phyloP scores from a whole-genome alignment of 1,140 invertebrate species.

The Drosophila nannoptera region DNA sequence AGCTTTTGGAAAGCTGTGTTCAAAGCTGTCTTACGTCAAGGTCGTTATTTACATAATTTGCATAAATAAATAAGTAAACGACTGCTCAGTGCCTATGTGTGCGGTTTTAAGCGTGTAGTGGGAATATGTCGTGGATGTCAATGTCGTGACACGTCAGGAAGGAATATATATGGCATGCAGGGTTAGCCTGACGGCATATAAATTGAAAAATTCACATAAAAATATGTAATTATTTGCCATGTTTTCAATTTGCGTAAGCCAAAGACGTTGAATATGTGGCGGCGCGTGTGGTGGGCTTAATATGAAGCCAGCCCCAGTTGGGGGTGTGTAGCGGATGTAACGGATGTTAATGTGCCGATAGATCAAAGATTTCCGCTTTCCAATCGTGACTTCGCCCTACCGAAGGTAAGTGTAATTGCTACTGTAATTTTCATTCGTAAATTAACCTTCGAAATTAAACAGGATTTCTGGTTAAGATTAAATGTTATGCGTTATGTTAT shows the following conservation, averaged over 20 bases:
- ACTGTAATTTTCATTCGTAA: too few relatives aligned
- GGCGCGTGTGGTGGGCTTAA: not conserved
- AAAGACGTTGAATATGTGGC: slow-evolving; percentile 8
- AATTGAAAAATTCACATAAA: slow-evolving; percentile 76
- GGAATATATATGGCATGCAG: slow-evolving; percentile 53
- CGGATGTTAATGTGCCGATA: slow-evolving; percentile 6
- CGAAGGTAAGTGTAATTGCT: too few relatives aligned
- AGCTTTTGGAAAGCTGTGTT: not conserved
- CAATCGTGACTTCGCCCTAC: slow-evolving; percentile 11
- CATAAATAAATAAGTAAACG: slow-evolving; percentile 37
- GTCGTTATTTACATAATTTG: slow-evolving; percentile 40
- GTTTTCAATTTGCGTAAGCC: slow-evolving; percentile 69
- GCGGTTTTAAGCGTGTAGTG: slow-evolving; percentile 30
- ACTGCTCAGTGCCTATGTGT: slow-evolving; percentile 27
- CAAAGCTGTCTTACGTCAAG: slow-evolving; percentile 20
- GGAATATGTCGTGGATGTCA: slow-evolving; percentile 53
- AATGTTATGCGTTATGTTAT: not conserved
- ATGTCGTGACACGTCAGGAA: slow-evolving; percentile 47
- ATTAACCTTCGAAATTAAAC: slow-evolving; percentile 28
- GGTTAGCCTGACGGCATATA: slow-evolving; percentile 74
- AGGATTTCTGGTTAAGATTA: slow-evolving; percentile 4
- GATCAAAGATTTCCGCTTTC: slow-evolving; percentile 57
- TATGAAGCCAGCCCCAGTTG: not conserved
- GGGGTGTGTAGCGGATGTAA: not conserved
- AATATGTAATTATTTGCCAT: slow-evolving; percentile 74